phyloP scores from a whole-genome alignment of 2,888 invertebrate species.

The Pristionchus exspectatus region DNA sequence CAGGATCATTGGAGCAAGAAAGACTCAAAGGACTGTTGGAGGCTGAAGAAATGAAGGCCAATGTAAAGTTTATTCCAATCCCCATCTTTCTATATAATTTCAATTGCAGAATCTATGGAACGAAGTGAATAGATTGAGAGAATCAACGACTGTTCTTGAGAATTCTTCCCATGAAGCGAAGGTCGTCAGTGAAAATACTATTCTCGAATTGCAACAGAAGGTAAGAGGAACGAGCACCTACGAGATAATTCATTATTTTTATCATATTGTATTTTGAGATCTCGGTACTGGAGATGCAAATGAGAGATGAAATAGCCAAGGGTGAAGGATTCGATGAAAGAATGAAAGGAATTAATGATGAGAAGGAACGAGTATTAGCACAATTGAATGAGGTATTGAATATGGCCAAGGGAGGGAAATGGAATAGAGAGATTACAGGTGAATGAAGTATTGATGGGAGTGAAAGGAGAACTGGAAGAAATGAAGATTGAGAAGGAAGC shows the following conservation, averaged over 20 bases:
- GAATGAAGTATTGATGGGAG: neutral
- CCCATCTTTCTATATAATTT: neutral
- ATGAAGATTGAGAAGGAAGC: constrained; percentile 22
- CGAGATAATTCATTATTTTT: neutral
- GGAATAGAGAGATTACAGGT: constrained; percentile 18
- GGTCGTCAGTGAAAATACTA: neutral
- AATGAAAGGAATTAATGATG: constrained; percentile 12
- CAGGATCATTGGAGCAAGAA: constrained; percentile 59
- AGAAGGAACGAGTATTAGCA: neutral
- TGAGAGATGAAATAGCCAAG: constrained; percentile 26
- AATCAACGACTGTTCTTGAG: neutral
- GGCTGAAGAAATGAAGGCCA: constrained; percentile 53
- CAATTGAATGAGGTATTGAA: neutral
- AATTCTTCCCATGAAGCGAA: neutral
- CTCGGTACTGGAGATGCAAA: neutral
- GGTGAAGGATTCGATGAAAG: constrained; percentile 36
- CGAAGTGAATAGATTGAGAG: constrained; percentile 25
- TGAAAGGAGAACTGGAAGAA: constrained; percentile 24
- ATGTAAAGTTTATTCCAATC: neutral
- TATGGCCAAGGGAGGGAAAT: neutral
- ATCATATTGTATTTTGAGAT: neutral
- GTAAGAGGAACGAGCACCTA: neutral
- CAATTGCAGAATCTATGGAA: constrained; percentile 10
- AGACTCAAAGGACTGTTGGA: constrained; percentile 59
- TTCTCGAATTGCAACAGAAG: neutral